These are phyloP conservation scores for Pelusios castaneus DNA, from an alignment of 2,113 vertebrate genomes.

Conservation along the genomic window DNA sequence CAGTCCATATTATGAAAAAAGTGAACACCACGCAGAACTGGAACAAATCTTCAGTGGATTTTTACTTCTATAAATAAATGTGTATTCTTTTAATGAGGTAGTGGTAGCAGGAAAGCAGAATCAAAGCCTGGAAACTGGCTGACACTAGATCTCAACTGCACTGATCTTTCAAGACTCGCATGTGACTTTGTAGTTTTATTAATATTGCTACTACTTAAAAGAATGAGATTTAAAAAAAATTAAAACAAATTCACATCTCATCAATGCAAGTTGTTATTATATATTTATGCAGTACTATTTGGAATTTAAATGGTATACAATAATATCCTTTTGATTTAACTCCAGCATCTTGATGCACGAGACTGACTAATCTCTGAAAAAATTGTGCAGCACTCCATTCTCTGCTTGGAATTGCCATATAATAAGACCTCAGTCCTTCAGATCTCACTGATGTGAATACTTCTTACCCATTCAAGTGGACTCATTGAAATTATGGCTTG, in stretches of 20 bases:
- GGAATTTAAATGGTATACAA: conserved; percentile 56
- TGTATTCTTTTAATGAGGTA: not conserved
- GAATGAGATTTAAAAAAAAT: conserved; percentile 40
- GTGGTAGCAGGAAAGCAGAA: not conserved
- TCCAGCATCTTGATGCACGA: not conserved
- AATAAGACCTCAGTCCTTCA: conserved; percentile 2
- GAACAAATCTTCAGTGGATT: not conserved
- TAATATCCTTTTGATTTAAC: conserved; percentile 46
- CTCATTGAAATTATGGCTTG: not conserved
- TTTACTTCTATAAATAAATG: not conserved
- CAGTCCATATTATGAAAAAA: not conserved
- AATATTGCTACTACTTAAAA: conserved; percentile 53
- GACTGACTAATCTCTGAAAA: not conserved
- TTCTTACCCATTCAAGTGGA: conserved; percentile 12
- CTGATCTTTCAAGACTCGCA: conserved; percentile 54
- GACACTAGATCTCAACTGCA: not conserved
- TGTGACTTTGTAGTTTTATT: conserved; percentile 57
- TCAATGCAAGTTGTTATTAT: conserved; percentile 56
- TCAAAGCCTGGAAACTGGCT: not conserved
- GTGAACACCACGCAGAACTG: conserved; percentile 23
- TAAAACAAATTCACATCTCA: conserved; percentile 31
- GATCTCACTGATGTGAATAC: not conserved
- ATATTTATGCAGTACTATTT: conserved; percentile 56
- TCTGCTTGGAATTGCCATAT: not conserved
- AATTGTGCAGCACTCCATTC: not conserved